These are phyloP conservation scores for Plebejus melissa DNA, from an alignment of 2,888 invertebrate species.

Conservation along the genomic window DNA sequence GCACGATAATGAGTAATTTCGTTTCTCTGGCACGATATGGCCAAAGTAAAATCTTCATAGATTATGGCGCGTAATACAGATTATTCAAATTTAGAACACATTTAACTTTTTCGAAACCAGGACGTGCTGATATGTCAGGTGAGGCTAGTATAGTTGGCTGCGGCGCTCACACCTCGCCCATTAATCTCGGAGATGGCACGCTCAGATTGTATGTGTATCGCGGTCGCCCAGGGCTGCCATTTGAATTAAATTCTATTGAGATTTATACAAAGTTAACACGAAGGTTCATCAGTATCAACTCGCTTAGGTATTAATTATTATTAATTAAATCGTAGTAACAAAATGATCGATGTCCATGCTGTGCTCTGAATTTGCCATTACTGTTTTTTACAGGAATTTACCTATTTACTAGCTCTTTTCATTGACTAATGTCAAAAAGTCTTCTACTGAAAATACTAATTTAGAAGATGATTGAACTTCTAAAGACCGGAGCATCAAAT, in stretches of 20 bases:
- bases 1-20: no score
- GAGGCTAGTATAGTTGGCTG: slow-evolving; percentile 27
- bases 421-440: no score
- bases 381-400: no score
- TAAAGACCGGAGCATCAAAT: no score
- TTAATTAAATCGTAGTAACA: not conserved
- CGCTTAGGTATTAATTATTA: not conserved
- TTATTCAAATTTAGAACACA: not conserved
- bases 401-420: no score
- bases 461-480: no score
- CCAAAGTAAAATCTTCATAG: not conserved
- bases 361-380: no score
- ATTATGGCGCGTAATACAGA: not conserved
- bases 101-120: not conserved
- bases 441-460: no score
- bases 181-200: slow-evolving; percentile 44
- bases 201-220: slow-evolving; percentile 45
- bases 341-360: no score
- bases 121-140: slow-evolving; percentile 16
- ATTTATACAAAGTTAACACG: not conserved
- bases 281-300: not conserved
- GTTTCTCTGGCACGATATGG: no score
- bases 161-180: slow-evolving; percentile 41
- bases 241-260: not conserved
- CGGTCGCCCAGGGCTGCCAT: slow-evolving; percentile 22